phyloP scores from a whole-genome alignment of 2,888 invertebrate genomes.

The Frankliniella fusca region DNA sequence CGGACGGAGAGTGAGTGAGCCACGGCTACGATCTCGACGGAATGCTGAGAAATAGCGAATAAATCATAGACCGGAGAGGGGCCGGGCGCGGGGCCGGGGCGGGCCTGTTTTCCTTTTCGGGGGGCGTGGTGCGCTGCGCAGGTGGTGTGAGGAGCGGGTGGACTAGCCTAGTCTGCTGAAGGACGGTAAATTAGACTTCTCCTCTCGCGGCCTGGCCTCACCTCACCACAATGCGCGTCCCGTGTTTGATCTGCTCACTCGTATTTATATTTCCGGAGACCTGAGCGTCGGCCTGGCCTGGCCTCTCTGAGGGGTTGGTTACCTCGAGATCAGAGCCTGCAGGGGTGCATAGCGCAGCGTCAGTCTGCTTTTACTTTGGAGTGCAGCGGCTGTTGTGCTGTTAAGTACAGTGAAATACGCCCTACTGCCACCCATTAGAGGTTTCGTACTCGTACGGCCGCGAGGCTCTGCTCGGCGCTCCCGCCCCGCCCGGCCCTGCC shows the following conservation, averaged over 20 bases:
- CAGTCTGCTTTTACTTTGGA: too few relatives aligned
- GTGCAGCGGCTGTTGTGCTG: too few relatives aligned
- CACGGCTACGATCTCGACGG: neutral
- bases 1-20: neutral
- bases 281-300: too few relatives aligned
- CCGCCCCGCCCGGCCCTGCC: too few relatives aligned
- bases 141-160: neutral
- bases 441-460: too few relatives aligned
- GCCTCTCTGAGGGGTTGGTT: too few relatives aligned
- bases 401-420: too few relatives aligned
- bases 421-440: too few relatives aligned
- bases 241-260: conserved; percentile 11
- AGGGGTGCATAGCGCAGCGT: too few relatives aligned
- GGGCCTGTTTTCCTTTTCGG: neutral
- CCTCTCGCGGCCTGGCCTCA: neutral
- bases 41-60: conserved; percentile 20
- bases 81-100: neutral
- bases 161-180: neutral
- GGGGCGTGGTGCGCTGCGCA: neutral
- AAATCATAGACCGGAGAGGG: neutral
- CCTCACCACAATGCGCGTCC: neutral
- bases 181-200: conserved; percentile 15
- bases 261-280: neutral
- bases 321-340: too few relatives aligned
- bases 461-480: too few relatives aligned